These are phyloP conservation scores for Incurvaria masculella DNA, from an alignment of 2,888 invertebrate genomes.

Conservation along the genomic window DNA sequence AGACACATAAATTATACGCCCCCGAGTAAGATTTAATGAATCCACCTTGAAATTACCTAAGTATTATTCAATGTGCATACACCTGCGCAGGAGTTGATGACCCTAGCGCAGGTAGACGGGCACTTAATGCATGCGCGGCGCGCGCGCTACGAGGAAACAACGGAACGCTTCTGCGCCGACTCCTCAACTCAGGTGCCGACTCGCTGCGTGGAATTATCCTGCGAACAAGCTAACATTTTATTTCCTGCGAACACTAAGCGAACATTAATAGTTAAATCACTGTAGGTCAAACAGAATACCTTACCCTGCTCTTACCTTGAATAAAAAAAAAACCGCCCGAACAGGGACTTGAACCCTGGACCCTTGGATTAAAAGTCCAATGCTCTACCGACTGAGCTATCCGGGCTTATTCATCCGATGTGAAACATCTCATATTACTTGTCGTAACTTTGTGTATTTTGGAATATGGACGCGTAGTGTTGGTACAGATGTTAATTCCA, in stretches of 20 bases:
- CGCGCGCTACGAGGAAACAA: neutral
- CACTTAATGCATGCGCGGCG: neutral
- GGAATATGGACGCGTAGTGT: too few species aligned
- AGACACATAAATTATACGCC: too few species aligned
- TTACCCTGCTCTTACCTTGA: too few species aligned
- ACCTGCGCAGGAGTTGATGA: neutral
- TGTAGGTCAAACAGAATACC: too few species aligned
- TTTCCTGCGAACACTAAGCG: too few species aligned
- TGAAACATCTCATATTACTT: too few species aligned
- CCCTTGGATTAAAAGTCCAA: slow-evolving; percentile 77
- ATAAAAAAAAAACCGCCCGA: slow-evolving; percentile 53
- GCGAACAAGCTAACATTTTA: neutral
- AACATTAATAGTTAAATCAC: too few species aligned
- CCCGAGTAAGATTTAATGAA: neutral
- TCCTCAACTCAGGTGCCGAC: neutral
- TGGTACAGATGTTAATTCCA: too few species aligned
- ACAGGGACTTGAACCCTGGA: slow-evolving; percentile 77
- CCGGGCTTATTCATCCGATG: slow-evolving; percentile 54
- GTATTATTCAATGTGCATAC: too few species aligned
- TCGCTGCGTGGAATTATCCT: too few species aligned
- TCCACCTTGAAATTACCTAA: neutral
- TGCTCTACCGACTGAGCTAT: slow-evolving; percentile 75
- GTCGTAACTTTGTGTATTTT: too few species aligned
- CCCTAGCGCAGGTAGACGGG: neutral
- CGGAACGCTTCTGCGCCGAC: neutral